phyloP scores from a whole-genome alignment of 2,113 vertebrate genomes.

The Marmota monax region DNA sequence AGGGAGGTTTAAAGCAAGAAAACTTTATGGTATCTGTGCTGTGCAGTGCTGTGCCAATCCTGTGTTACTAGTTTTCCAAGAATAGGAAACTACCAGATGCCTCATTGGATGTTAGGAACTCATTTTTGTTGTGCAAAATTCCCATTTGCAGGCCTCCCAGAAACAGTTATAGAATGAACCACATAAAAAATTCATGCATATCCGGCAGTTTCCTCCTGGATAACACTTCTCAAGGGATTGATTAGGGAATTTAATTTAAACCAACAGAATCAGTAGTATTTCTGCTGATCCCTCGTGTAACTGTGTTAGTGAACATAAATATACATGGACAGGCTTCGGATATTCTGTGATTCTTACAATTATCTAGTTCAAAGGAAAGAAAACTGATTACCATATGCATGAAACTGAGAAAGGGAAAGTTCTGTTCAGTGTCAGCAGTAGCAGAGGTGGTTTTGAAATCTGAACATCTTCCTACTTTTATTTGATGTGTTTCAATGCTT shows the following conservation, averaged over 20 bases:
- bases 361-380: constrained; percentile 82
- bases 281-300: constrained; percentile 74
- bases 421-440: constrained; percentile 61
- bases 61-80: constrained; percentile 47
- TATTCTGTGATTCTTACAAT: constrained; percentile 82
- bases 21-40: not conserved
- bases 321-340: constrained; percentile 81
- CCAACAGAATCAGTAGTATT: constrained; percentile 79
- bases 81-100: constrained; percentile 21
- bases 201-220: constrained; percentile 70
- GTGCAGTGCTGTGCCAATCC: not conserved
- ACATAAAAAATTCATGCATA: constrained; percentile 80
- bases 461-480: constrained; percentile 45
- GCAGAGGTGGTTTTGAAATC: constrained; percentile 64
- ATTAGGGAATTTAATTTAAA: constrained; percentile 85
- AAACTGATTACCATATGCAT: constrained; percentile 81
- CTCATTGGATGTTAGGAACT: constrained; percentile 61
- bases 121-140: constrained; percentile 72
- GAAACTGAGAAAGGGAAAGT: constrained; percentile 64
- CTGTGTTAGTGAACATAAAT: constrained; percentile 81
- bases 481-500: constrained; percentile 38
- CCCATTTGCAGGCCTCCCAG: constrained; percentile 66
- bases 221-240: constrained; percentile 82
- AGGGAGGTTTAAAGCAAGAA: not conserved
- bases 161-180: constrained; percentile 67